Evolutionary conservation across 1,140 invertebrate genomes (phyloP), one percentile per base, ranked within the genome.

Genomic region (Drosophila gunungcola): DNA sequence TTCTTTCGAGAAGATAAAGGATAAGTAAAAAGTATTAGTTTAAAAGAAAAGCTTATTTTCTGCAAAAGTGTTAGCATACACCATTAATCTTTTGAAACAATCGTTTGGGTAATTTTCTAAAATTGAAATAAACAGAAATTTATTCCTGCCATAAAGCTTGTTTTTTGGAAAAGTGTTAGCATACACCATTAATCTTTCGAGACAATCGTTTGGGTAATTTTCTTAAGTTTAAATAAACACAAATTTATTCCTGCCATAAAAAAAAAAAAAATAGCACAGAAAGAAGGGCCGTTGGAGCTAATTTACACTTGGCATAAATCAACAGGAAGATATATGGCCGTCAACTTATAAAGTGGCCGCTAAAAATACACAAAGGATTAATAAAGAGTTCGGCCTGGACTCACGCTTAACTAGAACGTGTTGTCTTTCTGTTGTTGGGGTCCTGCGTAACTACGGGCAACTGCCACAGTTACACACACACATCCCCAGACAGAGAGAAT

Each of bases 341-440:
- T 51, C 61, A 58, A 65, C 70, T 75, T 73, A 52, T 81, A 81
- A 86, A 86, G 61, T 80, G 73, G 61, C 53, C 42, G 54, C 80
- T 78, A 72, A 80, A 88, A 70, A 70, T 86, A 82, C 82, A 78
- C 83, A 85, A 85, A 88, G 82, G 82, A 85, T 85, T 86, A 81
- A 85, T 78, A 85, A 81, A 82, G 63, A 21, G 43, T 49, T 73
- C 34, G 52, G 45, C 16, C 41, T 32, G 51, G 32, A 39, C 61
- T 13, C 12, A 27, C 46, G 34, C 67, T 16, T 25, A 69, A 69
- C 63, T 52, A 56, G 46, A 62, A 57, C 36, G 45, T 45, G 38
- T 36, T 46, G 43, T 38, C 52, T 36, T 21, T 51, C 67, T 68
- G 49, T 78, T 86, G 78, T 86, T 76, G 45, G 62, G 58, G 73